Percentiles rank a stretch among this genome's conserved stretches.
These are phyloP conservation scores for Ondatra zibethicus DNA, from an alignment of 2,113 vertebrate genomes.

Conservation along the genomic window DNA sequence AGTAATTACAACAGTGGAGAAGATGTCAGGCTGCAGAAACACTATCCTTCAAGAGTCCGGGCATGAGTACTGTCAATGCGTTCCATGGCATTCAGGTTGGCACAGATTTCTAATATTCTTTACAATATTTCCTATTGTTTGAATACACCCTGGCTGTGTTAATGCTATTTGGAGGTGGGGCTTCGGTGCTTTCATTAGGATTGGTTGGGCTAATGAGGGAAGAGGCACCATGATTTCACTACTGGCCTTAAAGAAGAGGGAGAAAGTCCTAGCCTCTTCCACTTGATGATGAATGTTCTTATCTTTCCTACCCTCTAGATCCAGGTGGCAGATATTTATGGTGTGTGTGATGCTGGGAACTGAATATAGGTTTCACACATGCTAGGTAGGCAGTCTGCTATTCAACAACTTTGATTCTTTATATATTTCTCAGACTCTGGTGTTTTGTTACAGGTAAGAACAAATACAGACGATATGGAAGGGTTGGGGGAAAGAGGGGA, in stretches of 20 bases:
- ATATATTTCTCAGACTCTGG: not conserved
- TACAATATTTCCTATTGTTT: not conserved
- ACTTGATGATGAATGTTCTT: not conserved
- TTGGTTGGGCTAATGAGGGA: not conserved
- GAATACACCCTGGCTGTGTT: not conserved
- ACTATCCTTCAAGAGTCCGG: not conserved
- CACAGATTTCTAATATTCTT: not conserved
- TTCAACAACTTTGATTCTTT: not conserved
- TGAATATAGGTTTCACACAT: not conserved
- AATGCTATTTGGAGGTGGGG: not conserved
- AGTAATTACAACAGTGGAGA: constrained; percentile 35
- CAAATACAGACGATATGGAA: not conserved
- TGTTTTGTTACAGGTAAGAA: not conserved
- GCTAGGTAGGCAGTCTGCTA: not conserved
- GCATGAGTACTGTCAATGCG: not conserved
- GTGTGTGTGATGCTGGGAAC: not conserved
- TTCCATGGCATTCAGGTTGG: not conserved
- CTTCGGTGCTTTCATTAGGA: not conserved
- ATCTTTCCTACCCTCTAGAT: too few relatives aligned
- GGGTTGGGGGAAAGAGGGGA: not conserved
- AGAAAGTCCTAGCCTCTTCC: not conserved
- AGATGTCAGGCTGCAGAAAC: not conserved
- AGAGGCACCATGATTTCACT: too few relatives aligned
- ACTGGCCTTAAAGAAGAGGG: not conserved
- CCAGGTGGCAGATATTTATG: not conserved